Percentiles rank a stretch among this genome's conserved stretches.
Conservation (phyloP, 2,797 vertebrate genomes). For the Choloepus didactylus region DNA sequence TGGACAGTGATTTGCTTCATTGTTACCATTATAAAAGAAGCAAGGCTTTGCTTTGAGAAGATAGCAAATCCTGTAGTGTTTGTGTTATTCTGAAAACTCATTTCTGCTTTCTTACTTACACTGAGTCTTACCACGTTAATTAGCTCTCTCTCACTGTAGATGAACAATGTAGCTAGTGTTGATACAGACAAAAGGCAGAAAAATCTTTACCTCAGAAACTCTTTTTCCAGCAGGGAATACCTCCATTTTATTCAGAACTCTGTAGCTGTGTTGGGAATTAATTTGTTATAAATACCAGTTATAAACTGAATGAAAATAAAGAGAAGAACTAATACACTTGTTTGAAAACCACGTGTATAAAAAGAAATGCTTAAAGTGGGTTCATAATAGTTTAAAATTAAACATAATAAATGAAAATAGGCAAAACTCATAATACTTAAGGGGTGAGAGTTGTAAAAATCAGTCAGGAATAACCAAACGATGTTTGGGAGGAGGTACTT, state of each 20-base stretch:
- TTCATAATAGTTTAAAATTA: neutral
- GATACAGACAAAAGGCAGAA: neutral
- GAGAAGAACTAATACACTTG: neutral
- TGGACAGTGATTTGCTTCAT: neutral
- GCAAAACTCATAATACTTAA: neutral
- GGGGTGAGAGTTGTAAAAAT: neutral
- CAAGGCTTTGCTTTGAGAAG: neutral
- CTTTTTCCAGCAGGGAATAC: neutral
- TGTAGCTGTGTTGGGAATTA: neutral
- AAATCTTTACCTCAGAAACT: neutral
- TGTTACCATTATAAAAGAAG: constrained; percentile 15
- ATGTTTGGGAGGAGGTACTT: neutral
- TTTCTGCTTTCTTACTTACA: neutral
- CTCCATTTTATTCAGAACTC: neutral
- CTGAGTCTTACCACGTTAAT: neutral
- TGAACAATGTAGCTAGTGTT: neutral
- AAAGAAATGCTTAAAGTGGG: neutral
- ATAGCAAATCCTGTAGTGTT: neutral
- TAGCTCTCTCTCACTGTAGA: neutral
- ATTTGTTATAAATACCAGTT: neutral
- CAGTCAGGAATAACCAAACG: neutral
- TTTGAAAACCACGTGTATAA: neutral
- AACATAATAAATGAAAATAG: neutral
- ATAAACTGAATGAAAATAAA: neutral
- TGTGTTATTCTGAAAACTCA: neutral